Evolutionary conservation across 2,888 invertebrate genomes (phyloP), one percentile per base, ranked within the genome.

Genomic region (Erebia ligea): DNA sequence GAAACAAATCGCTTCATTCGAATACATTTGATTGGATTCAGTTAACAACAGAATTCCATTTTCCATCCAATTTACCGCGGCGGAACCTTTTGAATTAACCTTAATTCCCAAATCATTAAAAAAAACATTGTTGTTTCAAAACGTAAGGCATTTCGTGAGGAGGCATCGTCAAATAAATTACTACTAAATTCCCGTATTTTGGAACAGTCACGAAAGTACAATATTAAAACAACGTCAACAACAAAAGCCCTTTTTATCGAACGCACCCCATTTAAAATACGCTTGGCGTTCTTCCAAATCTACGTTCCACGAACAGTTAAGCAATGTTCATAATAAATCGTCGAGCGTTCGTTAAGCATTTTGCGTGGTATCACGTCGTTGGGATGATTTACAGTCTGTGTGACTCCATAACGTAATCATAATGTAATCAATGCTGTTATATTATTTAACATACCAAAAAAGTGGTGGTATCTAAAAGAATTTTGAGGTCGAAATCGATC

Each of bases 251-350:
- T 64, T 40, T 58, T 68, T 56, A 57, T 68, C 6, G 15, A 56
- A 58, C 40, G 19, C 3, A 19, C 13, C 65, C 58, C 50, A 52
- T 59, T 58, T 21, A 69, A 59, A 69, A 62, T 59, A 61, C 52
- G 64, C 65, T 59, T 65, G 69, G 69, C 69, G 54, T 52, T 15
- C 15, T 5, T 42, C 69, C 65, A 69, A 69, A 69, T 69, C 19
- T 50, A 64, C 13, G 63, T 69, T 64, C 64, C 64, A 34, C 25
- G 10, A 69, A 64, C 64, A 40, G 64, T 64, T 64, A 54, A 17
- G 48, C 48, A 48, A 64, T 54, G 54, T 10, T 54, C 34, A 54
- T 54, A 3, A 63, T 48, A 64, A 64, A 54, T 64, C 6, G 17
- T 64, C 50, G 58, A 58, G 45, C 17, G 19, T 21, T 59, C 52